Evolutionary conservation across 2,797 vertebrate species (phyloP), one percentile per base, ranked within the genome.

Genomic region (Chromobotia macracanthus): DNA sequence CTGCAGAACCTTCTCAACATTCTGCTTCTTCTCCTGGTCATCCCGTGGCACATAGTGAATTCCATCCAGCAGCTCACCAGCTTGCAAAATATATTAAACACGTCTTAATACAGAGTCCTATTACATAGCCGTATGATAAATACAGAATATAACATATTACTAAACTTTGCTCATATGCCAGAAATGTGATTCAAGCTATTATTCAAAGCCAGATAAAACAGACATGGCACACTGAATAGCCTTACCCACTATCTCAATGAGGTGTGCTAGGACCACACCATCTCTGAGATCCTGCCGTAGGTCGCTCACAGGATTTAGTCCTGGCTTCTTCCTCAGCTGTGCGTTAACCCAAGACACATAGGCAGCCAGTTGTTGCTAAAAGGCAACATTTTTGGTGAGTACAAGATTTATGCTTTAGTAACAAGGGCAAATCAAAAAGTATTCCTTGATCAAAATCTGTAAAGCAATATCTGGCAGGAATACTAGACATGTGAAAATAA

Each of bases 281-380:
- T 99, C 95, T 75, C 95, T 91, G 28, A 99, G 96, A 82, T 99
- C 98, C 10, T 89, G 93, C 23, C 96, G 90, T 85, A 99, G 93
- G 87, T 98, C 96, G 72, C 92, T 91, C 64, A 99, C 95, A 0
- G 91, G 95, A 76, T 90, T 94, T 86, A 95, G 83, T 0, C 91
- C 90, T 0, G 95, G 94, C 83, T 93, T 95, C 93, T 95, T 99
- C 93, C 87, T 96, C 86, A 99, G 92, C 89, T 99, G 98, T n/a
- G 95, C 93, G 35, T 99, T 99, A 90, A 99, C 96, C 98, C 98
- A 99, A 89, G 96, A 95, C 84, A 98, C 94, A 0, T 99, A 99
- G 0, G 96, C 94, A 85, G 96, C 95, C 75, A 99, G 90, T 74
- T 99, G 97, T 86, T 99, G 97, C 97, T 99, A 92, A 84, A 82